These are phyloP conservation scores for Eurois occulta DNA, from an alignment of 2,888 invertebrate genomes.

Conservation along the genomic window DNA sequence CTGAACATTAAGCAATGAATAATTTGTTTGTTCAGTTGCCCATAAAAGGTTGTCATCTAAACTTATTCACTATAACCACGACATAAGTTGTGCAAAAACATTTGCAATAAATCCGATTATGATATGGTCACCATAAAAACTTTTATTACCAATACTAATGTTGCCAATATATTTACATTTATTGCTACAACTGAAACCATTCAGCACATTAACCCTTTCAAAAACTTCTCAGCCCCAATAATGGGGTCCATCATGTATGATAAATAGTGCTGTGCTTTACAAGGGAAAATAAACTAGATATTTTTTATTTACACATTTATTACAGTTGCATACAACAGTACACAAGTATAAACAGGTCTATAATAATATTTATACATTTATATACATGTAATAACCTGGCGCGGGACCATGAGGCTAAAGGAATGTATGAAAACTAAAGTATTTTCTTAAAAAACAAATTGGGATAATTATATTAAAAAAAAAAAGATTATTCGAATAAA, in stretches of 20 bases:
- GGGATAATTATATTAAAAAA: constrained; percentile 26
- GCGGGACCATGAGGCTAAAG: constrained; percentile 77
- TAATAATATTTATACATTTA: constrained; percentile 81
- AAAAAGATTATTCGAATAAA: constrained; percentile 31
- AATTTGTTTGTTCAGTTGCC: not conserved
- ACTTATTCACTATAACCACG: not conserved
- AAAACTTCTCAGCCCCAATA: constrained; percentile 20
- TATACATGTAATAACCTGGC: constrained; percentile 78
- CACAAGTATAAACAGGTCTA: constrained; percentile 85
- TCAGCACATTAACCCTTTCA: constrained; percentile 52
- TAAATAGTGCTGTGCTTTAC: constrained; percentile 32
- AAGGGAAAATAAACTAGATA: constrained; percentile 57
- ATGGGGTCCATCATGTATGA: not conserved
- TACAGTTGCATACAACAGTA: constrained; percentile 87
- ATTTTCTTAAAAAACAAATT: constrained; percentile 52
- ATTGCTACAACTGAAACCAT: constrained; percentile 57
- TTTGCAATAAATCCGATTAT: constrained; percentile 8
- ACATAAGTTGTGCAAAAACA: not conserved
- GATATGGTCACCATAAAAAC: constrained; percentile 8
- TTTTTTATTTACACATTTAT: constrained; percentile 88
- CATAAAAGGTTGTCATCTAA: not conserved
- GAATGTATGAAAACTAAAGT: constrained; percentile 82
- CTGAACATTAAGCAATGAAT: not conserved
- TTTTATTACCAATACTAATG: constrained; percentile 21
- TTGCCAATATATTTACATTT: constrained; percentile 56